These are phyloP conservation scores for Synergus japonicus DNA, from an alignment of 2,888 invertebrate species.

Conservation along the genomic window DNA sequence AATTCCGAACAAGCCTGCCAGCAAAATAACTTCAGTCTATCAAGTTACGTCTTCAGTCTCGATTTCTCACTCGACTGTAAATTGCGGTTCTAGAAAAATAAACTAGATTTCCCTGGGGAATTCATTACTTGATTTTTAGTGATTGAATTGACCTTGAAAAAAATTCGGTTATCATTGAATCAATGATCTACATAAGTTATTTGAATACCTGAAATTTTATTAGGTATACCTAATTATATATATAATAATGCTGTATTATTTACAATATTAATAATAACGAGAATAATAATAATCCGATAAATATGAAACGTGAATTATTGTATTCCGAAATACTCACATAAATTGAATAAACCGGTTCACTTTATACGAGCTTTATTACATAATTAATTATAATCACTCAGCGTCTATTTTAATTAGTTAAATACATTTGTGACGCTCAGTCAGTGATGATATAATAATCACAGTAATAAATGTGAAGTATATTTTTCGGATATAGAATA, in stretches of 20 bases:
- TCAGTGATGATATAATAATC: too few species aligned
- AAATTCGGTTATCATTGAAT: neutral
- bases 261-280: neutral
- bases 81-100: constrained; percentile 6
- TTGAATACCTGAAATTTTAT: neutral
- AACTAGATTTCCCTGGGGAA: neutral
- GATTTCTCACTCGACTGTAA: neutral
- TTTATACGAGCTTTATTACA: neutral
- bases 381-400: neutral
- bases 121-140: neutral
- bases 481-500: too few species aligned
- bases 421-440: too few species aligned
- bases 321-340: neutral
- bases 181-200: neutral
- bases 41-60: neutral
- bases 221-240: too few species aligned
- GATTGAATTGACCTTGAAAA: neutral
- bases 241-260: too few species aligned
- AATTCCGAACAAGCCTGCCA: neutral
- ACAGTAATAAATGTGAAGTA: too few species aligned
- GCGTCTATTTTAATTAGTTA: too few species aligned
- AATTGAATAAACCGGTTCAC: neutral
- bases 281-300: neutral
- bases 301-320: neutral
- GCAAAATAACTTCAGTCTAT: constrained; percentile 11